Base-by-base conservation (phyloP, 1,140 invertebrate species). In the Drosophila dunni region DNA sequence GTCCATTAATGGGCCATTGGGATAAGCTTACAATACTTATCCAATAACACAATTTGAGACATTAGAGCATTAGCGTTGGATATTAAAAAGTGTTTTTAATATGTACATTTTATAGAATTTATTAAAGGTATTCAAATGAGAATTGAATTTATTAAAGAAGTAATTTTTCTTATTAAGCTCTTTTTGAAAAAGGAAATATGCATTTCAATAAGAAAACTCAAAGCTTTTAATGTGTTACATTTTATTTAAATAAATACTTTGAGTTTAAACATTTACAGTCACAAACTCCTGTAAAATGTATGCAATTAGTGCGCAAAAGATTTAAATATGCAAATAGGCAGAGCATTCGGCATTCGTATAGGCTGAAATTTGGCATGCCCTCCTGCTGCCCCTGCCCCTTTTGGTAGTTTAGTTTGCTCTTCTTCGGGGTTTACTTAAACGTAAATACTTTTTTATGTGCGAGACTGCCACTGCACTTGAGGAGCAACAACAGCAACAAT, bases 401-500 rank as follows among this genome's bases (percentile, higher is more conserved):
- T 65, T 83, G 54, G 75, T 58, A 75, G 73, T 61, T 50, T 77
- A 50, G 40, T 65, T 54, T 40, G 48, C 60, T 51, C 60, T 67
- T 68, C 64, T 53, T 48, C n/a, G 60, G 48, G 38, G 45, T 64
- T 78, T 70, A 53, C 75, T 67, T 69, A 51, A 62, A 76, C 74
- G 62, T 73, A 76, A 79, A 76, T 53, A 72, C 33, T 48, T 71
- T 67, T 79, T 78, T 60, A 71, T 62, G 66, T 70, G 58, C 76
- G 53, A 78, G 29, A 34, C 72, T 63, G 81, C 83, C 72, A 58
- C 75, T 86, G 83, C 83, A 83, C 83, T 88, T 83, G 65, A 64
- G 58, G 36, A 45, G 54, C 46, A 64, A 44, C 46, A 61, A 46
- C 65, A 78, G 73, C 81, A 84, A 86, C 83, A 86, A 86, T 82